These are phyloP conservation scores for Ariolimax columbianus DNA, from an alignment of 2,888 invertebrate species.

Conservation along the genomic window DNA sequence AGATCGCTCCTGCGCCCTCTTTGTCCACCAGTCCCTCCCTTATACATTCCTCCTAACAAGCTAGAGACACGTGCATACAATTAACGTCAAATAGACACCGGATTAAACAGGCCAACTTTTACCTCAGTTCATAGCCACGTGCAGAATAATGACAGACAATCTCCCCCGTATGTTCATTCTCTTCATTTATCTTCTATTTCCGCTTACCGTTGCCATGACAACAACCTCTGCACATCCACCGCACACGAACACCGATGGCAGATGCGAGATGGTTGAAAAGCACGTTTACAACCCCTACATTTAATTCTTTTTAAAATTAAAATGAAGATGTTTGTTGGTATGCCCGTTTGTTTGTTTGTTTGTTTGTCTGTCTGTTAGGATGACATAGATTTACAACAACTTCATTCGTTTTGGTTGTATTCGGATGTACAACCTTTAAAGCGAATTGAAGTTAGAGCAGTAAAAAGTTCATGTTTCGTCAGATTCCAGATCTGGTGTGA, in stretches of 20 bases:
- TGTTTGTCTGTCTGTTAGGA: too few species aligned
- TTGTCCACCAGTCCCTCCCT: not conserved
- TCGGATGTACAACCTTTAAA: too few species aligned
- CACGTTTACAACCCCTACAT: not conserved
- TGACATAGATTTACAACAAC: too few species aligned
- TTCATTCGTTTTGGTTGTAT: too few species aligned
- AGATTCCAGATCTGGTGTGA: too few species aligned
- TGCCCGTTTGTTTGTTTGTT: too few species aligned
- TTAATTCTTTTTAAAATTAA: too few species aligned
- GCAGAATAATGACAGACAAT: conserved; percentile 5
- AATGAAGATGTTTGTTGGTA: too few species aligned
- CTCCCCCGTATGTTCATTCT: not conserved
- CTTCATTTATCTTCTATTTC: not conserved
- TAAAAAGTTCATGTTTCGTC: too few species aligned
- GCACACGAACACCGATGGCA: not conserved
- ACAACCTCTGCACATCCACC: not conserved
- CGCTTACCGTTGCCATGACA: conserved; percentile 3
- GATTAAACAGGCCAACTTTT: not conserved
- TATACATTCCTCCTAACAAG: not conserved
- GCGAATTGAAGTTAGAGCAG: too few species aligned
- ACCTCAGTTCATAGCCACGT: not conserved
- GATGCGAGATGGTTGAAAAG: not conserved
- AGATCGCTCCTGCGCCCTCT: not conserved
- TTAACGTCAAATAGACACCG: conserved; percentile 21
- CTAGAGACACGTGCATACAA: not conserved